A percentile compares a stretch with the other conserved stretches of the same genome.
phyloP scores from a whole-genome alignment of 1,140 invertebrate genomes.

The Panagrolaimus sp. region DNA sequence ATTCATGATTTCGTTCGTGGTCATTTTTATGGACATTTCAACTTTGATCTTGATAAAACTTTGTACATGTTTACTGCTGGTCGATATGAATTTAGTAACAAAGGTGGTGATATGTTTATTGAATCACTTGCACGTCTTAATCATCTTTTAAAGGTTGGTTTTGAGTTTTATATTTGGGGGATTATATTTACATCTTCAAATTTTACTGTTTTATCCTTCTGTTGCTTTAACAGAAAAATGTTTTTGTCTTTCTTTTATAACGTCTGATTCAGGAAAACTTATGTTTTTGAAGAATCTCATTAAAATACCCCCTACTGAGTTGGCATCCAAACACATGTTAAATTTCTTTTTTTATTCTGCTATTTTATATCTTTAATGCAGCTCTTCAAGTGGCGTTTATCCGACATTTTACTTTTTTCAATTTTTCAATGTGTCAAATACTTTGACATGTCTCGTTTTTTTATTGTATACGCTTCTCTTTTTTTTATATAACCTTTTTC shows the following conservation, averaged over 20 bases:
- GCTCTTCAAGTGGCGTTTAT: no score
- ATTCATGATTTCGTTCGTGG: constrained; percentile 95
- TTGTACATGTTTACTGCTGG: constrained; percentile 98
- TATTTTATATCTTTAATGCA: no score
- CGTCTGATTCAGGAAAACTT: constrained; percentile 1
- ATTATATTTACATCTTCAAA: not conserved
- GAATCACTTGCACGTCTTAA: constrained; percentile 91
- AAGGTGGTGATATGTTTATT: constrained; percentile 98
- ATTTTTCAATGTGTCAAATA: no score
- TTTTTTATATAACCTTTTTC: no score
- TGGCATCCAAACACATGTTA: no score
- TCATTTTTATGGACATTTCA: constrained; percentile 91
- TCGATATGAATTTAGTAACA: constrained; percentile 97
- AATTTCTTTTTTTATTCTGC: no score
- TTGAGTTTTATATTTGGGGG: not conserved
- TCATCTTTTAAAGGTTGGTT: constrained; percentile 79
- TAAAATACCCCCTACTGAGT: constrained; percentile 13
- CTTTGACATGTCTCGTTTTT: no score
- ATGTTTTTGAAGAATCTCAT: constrained; percentile 1
- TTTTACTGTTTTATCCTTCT: constrained; percentile 7
- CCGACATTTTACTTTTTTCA: no score
- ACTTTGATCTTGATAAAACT: constrained; percentile 97
- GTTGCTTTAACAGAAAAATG: not conserved
- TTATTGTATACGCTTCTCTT: no score
- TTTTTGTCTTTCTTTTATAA: constrained; percentile 11